A percentile compares a stretch with the other conserved stretches of the same genome.
Conservation (phyloP, 2,888 invertebrate species). For the Drosophila parthenogenetica region DNA sequence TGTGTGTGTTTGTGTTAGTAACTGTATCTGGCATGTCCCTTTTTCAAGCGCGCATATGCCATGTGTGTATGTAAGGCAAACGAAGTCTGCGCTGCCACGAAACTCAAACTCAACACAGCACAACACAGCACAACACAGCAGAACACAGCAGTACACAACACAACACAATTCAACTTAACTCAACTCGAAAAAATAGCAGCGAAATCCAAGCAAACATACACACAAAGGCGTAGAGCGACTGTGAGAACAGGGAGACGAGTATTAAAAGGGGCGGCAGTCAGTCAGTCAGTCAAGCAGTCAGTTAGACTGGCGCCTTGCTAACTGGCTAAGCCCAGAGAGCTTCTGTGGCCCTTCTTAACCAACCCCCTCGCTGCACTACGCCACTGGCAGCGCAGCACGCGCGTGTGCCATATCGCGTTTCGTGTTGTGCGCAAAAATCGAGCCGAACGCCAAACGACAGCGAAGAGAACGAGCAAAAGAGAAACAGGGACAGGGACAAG, state of each 20-base stretch:
- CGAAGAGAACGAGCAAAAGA: slow-evolving; percentile 7
- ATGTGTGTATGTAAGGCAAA: slow-evolving; percentile 41
- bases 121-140: slow-evolving; percentile 34
- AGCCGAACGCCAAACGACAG: slow-evolving; percentile 57
- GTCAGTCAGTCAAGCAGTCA: slow-evolving; percentile 35
- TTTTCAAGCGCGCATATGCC: slow-evolving; percentile 74
- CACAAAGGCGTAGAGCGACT: not conserved
- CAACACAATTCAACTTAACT: slow-evolving; percentile 74
- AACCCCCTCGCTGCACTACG: slow-evolving; percentile 13
- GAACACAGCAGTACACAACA: slow-evolving; percentile 35
- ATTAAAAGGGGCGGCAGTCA: slow-evolving; percentile 18
- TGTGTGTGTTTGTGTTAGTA: slow-evolving; percentile 3
- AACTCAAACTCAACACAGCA: slow-evolving; percentile 67
- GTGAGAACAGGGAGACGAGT: too few relatives aligned
- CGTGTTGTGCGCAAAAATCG: slow-evolving; percentile 75
- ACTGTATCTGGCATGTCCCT: slow-evolving; percentile 65
- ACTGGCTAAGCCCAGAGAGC: slow-evolving; percentile 60
- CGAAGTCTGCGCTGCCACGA: slow-evolving; percentile 71
- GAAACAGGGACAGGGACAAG: slow-evolving; percentile 39
- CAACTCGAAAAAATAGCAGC: slow-evolving; percentile 61
- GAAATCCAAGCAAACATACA: slow-evolving; percentile 36
- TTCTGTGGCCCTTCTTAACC: not conserved
- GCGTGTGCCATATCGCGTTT: slow-evolving; percentile 76
- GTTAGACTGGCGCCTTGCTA: slow-evolving; percentile 71
- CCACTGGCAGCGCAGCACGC: slow-evolving; percentile 60